Percentiles rank a stretch among this genome's conserved stretches.
phyloP scores from a whole-genome alignment of 2,888 invertebrate species.

The Plutella xylostella region DNA sequence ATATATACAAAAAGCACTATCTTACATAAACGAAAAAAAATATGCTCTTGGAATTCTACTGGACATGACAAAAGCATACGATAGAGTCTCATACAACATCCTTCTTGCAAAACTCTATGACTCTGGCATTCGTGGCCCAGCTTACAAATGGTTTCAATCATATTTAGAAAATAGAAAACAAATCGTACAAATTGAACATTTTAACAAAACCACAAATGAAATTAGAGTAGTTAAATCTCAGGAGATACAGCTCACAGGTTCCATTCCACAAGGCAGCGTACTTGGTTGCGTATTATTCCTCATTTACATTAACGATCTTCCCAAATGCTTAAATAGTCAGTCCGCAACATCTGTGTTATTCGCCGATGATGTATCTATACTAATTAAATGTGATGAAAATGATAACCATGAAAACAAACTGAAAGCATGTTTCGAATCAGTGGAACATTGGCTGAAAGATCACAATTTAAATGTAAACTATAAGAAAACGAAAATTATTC shows the following conservation, averaged over 20 bases:
- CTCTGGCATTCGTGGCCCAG: constrained; percentile 9
- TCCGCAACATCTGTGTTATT: too few species aligned
- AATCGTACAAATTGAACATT: too few species aligned
- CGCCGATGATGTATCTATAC: not conserved
- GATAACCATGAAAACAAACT: not conserved
- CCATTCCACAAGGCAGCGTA: too few species aligned
- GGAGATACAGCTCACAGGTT: too few species aligned
- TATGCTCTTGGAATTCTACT: not conserved
- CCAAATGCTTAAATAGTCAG: too few species aligned
- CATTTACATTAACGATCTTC: too few species aligned
- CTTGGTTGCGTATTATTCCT: too few species aligned
- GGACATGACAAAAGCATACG: constrained; percentile 12
- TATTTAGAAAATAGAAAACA: too few species aligned
- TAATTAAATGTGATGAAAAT: not conserved
- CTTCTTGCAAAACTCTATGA: constrained; percentile 12
- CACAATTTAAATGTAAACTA: not conserved
- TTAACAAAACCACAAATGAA: too few species aligned
- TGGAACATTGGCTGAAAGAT: not conserved
- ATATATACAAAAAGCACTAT: not conserved
- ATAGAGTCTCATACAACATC: constrained; percentile 10
- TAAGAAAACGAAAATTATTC: not conserved
- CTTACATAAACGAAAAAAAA: not conserved
- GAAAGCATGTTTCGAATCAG: not conserved
- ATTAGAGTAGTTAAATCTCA: too few species aligned
- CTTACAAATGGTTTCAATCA: constrained; percentile 11